Conservation (phyloP, 2,113 vertebrate species). For the Sialia sialis region DNA sequence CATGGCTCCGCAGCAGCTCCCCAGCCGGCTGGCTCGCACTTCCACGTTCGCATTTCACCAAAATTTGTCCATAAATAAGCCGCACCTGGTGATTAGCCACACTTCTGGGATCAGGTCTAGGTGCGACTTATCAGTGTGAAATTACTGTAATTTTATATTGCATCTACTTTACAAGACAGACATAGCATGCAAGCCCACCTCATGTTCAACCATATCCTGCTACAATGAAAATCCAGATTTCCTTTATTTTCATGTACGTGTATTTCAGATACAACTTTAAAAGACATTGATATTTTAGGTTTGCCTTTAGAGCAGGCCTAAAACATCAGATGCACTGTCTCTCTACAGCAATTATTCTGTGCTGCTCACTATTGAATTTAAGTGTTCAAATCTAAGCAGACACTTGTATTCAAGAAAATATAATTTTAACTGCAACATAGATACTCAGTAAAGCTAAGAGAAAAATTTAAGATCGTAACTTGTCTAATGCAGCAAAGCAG, state of each 20-base stretch:
- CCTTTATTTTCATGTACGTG: neutral
- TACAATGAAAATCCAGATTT: neutral
- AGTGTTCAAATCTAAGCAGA: neutral
- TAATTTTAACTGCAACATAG: neutral
- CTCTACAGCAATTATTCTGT: neutral
- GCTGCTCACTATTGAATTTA: neutral
- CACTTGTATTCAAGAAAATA: neutral
- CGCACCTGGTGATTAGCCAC: too few species aligned
- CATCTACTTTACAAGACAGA: neutral
- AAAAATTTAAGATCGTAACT: neutral
- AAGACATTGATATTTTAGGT: neutral
- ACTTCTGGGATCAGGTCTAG: too few species aligned
- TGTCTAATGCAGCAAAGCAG: neutral
- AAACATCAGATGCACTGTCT: neutral
- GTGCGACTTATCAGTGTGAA: too few species aligned
- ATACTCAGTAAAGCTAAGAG: neutral
- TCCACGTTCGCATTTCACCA: too few species aligned
- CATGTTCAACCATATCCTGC: neutral
- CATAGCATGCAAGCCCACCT: neutral
- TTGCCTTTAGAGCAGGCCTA: neutral
- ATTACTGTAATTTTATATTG: neutral
- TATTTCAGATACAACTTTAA: neutral
- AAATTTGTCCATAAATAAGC: too few species aligned
- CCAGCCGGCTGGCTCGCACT: too few species aligned
- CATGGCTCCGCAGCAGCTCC: too few species aligned